Evolutionary conservation across 2,888 invertebrate genomes (phyloP).

Genomic region (Yponomeuta evonymella): DNA sequence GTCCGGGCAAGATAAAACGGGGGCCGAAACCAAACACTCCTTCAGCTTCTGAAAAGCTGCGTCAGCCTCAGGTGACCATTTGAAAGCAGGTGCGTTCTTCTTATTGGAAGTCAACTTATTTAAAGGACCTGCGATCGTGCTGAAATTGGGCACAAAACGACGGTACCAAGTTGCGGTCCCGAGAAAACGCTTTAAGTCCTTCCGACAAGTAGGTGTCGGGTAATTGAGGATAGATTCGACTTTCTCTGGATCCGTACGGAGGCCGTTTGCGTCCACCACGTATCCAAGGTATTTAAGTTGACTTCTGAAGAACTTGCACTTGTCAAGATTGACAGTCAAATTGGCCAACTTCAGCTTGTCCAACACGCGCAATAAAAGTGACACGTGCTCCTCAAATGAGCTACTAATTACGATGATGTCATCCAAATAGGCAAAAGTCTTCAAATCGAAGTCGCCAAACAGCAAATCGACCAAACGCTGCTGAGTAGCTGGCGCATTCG

Average conservation of each 20-base stretch:
- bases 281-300: constrained; percentile 33
- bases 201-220: constrained; percentile 9
- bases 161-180: constrained; percentile 15
- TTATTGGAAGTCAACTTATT: constrained; percentile 17
- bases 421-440: constrained; percentile 24
- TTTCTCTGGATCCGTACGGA: constrained; percentile 27
- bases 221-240: constrained; percentile 15
- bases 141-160: too few species aligned
- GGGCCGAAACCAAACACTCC: constrained; percentile 13
- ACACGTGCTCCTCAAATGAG: constrained; percentile 17
- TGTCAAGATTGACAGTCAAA: constrained; percentile 29
- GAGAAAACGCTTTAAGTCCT: constrained; percentile 18
- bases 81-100: constrained; percentile 15
- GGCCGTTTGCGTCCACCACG: constrained; percentile 27
- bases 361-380: constrained; percentile 22
- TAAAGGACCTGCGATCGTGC: constrained; percentile 13
- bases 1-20: constrained; percentile 17
- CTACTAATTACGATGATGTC: constrained; percentile 22
- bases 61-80: constrained; percentile 19
- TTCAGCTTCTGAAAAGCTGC: constrained; percentile 17
- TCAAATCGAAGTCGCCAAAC: constrained; percentile 24
- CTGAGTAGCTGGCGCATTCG: constrained; percentile 13
- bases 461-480: constrained; percentile 17
- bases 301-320: constrained; percentile 26
- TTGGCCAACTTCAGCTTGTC: constrained; percentile 24